A percentile compares a stretch with the other conserved stretches of the same genome.
Conservation (phyloP, 2,888 invertebrate species). For the Nyleta sp. region DNA sequence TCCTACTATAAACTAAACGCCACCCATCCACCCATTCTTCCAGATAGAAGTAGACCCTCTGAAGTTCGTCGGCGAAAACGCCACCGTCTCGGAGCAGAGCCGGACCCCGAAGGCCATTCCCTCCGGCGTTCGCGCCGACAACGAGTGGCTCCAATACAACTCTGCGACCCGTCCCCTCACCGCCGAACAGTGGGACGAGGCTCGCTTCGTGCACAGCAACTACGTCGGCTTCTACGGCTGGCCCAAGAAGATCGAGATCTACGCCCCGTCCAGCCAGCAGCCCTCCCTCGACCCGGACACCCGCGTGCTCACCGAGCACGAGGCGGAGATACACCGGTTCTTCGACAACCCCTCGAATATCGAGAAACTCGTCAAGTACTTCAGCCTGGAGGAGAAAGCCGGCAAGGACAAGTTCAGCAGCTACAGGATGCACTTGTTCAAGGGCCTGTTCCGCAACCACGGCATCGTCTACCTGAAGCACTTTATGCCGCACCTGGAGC, state of each 20-base stretch:
- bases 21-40: conserved; percentile 9
- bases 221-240: conserved; percentile 84
- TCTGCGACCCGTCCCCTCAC: conserved; percentile 85
- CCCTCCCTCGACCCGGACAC: conserved; percentile 84
- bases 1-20: no score
- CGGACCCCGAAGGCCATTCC: conserved; percentile 70
- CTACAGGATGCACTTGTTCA: conserved; percentile 88
- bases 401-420: conserved; percentile 91
- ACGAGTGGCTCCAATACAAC: conserved; percentile 90
- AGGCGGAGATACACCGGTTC: conserved; percentile 86
- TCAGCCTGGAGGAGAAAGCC: conserved; percentile 93
- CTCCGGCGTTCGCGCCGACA: conserved; percentile 86
- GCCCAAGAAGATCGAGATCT: conserved; percentile 85
- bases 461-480: conserved; percentile 86
- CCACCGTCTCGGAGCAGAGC: no score
- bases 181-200: conserved; percentile 89
- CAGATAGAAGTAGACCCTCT: conserved; percentile 70
- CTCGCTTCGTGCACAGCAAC: conserved; percentile 87
- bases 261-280: conserved; percentile 88
- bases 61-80: conserved; percentile 26
- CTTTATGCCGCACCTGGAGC: conserved; percentile 87
- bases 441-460: conserved; percentile 91
- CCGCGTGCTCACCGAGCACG: conserved; percentile 86
- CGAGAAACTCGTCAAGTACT: conserved; percentile 87
- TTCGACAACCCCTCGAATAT: conserved; percentile 88